A percentile compares a stretch with the other conserved stretches of the same genome.
Evolutionary conservation across 2,888 invertebrate species (phyloP).

Genomic region (Aphidius colemani): DNA sequence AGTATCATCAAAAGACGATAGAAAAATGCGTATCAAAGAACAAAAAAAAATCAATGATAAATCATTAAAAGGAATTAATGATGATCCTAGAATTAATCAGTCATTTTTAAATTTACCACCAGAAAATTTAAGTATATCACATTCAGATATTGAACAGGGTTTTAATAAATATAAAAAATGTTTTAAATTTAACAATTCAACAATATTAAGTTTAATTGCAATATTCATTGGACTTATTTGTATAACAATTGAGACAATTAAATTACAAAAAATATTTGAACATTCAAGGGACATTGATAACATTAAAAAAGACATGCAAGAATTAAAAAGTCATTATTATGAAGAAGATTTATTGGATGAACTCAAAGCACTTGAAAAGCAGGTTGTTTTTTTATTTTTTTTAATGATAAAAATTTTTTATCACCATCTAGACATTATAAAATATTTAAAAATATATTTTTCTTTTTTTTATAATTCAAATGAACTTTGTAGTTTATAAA

Average conservation of each 20-base stretch:
- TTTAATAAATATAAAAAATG: conserved; percentile 40
- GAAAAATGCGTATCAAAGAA: conserved; percentile 25
- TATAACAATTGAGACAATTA: conserved; percentile 49
- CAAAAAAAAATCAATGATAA: conserved; percentile 26
- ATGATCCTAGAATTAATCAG: conserved; percentile 42
- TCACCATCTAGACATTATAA: background rate
- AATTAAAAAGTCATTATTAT: conserved; percentile 49
- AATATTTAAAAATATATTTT: background rate
- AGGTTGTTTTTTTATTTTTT: conserved; percentile 40
- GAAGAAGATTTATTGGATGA: conserved; percentile 51
- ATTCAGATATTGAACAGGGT: conserved; percentile 51
- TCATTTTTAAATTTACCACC: conserved; percentile 53
- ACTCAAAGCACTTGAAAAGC: conserved; percentile 52
- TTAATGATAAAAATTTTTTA: background rate
- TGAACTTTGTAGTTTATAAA: background rate
- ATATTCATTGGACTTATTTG: conserved; percentile 46
- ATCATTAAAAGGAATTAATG: background rate
- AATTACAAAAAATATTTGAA: conserved; percentile 41
- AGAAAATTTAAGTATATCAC: conserved; percentile 52
- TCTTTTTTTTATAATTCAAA: background rate
- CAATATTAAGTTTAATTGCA: conserved; percentile 43
- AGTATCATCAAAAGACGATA: conserved; percentile 38
- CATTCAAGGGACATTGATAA: conserved; percentile 48
- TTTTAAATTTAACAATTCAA: conserved; percentile 38
- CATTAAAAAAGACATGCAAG: conserved; percentile 49